These are phyloP conservation scores for Temnopleurus reevesii DNA, from an alignment of 53 echinoderm and acorn worm genomes.

Conservation along the genomic window DNA sequence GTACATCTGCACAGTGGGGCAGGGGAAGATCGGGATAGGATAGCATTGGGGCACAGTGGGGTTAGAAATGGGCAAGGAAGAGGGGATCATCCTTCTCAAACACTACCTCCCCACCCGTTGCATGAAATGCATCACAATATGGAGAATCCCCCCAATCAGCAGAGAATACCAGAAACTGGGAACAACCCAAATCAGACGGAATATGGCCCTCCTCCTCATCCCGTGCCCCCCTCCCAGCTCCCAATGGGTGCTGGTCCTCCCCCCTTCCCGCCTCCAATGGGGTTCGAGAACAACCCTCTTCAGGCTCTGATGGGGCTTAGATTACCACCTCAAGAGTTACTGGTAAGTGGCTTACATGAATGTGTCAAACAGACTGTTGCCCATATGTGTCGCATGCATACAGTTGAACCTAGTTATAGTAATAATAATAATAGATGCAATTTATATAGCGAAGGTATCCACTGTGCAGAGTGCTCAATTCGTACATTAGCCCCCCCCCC, in stretches of 20 bases:
- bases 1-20: neutral
- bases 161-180: neutral
- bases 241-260: neutral
- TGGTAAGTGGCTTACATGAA: neutral
- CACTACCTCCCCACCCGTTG: neutral
- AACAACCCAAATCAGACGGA: neutral
- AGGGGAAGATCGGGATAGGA: neutral
- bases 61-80: neutral
- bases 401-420: no score
- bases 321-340: neutral
- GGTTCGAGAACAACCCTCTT: neutral
- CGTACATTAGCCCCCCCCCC: no score
- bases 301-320: slow-evolving; percentile 11
- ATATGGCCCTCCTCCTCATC: neutral
- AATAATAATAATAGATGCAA: no score
- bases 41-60: neutral
- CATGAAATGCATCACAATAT: neutral
- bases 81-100: neutral
- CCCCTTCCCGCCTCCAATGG: neutral
- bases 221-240: neutral
- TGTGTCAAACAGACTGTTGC: neutral
- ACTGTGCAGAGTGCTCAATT: no score
- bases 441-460: no score
- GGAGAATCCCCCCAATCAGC: neutral
- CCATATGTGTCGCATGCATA: no score